Base-by-base conservation (phyloP, 2,113 vertebrate species). In the Plectropomus leopardus region DNA sequence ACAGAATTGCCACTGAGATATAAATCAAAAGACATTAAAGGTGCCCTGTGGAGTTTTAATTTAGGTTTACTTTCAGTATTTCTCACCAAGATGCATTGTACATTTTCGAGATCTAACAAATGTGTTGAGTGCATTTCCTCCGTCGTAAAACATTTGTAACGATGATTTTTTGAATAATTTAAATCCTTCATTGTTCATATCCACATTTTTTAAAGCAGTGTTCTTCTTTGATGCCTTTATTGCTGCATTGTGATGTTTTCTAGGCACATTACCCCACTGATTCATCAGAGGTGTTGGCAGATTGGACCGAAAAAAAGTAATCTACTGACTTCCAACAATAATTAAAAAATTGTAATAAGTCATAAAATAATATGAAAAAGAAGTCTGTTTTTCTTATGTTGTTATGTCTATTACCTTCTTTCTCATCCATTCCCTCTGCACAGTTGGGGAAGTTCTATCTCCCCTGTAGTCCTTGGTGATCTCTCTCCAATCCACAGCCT, bases 11-110 rank as follows among this genome's bases (percentile, higher is more conserved):
- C 60, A 26, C 40, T 19, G 10, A 64, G 16, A 44, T 24, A 47
- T 64, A 13, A 28, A 47, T 28, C 36, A 45, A 45, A 64, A 66
- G 63, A 66, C 26, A 66, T 66, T 32, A 32, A 48, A 50, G 26
- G 63, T 32, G 63, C 21, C 30, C 19, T 36, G 21, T 51, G 32
- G 32, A 15, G 21, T 23, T 51, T 15, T 16, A 16, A 16, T 7
- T 34, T 51, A 32, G 51, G 28, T 67, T 67, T 50, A n/a, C 28
- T n/a, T 23, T 34, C 48, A 34, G 28, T 34, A 32, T 51, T 5
- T 51, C 32, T 32, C 10, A 66, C 64, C 30, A 1, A 48, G 19
- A n/a, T 4, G 1, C 47, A 36, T 24, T 34, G 65, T 67, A 47
- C 24, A 50, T 66, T 45, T 10, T 65, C 23, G 32, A 40, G 15